phyloP scores from a whole-genome alignment of 2,113 vertebrate genomes.

The Apteryx mantelli region DNA sequence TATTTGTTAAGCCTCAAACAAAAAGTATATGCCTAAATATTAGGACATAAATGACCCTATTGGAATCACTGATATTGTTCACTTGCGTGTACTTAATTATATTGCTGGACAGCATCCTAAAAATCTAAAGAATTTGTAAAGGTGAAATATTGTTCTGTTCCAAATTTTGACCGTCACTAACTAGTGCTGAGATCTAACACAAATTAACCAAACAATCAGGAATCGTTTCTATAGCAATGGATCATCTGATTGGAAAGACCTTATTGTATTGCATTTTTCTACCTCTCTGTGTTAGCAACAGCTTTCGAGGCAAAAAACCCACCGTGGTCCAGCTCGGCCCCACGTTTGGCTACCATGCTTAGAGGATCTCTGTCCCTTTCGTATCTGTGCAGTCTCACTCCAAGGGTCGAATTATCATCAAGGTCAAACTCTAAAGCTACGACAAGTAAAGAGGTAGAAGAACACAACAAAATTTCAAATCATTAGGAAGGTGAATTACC shows the following conservation, averaged over 20 bases:
- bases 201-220: neutral
- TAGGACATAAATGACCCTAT: neutral
- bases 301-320: neutral
- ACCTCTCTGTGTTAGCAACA: too few relatives aligned
- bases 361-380: rapidly evolving
- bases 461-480: neutral
- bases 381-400: rapidly evolving
- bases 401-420: neutral
- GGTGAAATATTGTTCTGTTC: neutral
- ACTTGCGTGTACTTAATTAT: neutral
- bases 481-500: neutral
- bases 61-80: neutral
- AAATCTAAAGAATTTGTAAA: neutral
- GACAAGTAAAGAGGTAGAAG: rapidly evolving
- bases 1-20: neutral
- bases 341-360: rapidly evolving
- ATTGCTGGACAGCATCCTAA: neutral
- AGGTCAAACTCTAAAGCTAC: neutral
- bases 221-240: neutral
- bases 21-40: neutral
- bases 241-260: rapidly evolving
- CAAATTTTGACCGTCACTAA: neutral
- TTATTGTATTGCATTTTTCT: rapidly evolving
- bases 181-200: neutral
- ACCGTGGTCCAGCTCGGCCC: rapidly evolving